Base-by-base conservation (phyloP, 2,797 vertebrate species). In the Phaenicophaeus curvirostris region DNA sequence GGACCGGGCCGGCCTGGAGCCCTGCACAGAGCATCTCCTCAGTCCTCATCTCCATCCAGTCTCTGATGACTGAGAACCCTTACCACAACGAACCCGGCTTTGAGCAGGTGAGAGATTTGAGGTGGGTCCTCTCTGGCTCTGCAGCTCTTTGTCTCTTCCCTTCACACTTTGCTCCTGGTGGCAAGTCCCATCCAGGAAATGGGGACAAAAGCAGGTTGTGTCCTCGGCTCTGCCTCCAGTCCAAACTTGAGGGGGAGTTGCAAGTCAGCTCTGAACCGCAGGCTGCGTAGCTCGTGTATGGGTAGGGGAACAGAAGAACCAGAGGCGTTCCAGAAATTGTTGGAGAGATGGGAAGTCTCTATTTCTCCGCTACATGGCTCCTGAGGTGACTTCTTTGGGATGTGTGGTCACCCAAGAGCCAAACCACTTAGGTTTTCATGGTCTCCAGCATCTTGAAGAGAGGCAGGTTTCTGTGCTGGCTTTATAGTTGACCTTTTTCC, bases 31-130 rank as follows among this genome's bases (percentile, higher is more conserved):
- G 99, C 66, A 99, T 99, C 97, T 99, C 99, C 12, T 99, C 99
- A 8, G 99, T 99, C 78, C 99, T 99, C 82, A 99, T 99, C 97
- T 99, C 99, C 91, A 99, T 99, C 97, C 99, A 99, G 97, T 99
- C 99, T n/a, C 97, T 99, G 92, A 99, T 99, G 99, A 99, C 99
- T 0, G 99, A 99, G 97, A 99, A 99, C 95, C 99, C 99, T 5
- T 99, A 99, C 89, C 99, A 99, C 98, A 99, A 99, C 7, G 99
- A 99, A 72, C 99, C 99, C 3, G 99, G 99, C 92, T 99, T 99
- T 79, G 99, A 99, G 95, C 99, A 99, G 99, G 99, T 99, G 97
- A 97, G 94, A 41, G 33, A 39, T 17, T 46, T 5, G 30, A 33
- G 31, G 20, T 33, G n/a, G 57, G 53, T 46, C 37, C 2, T 58